Percentiles rank a stretch among this genome's conserved stretches.
Evolutionary conservation across 2,888 invertebrate genomes (phyloP).

Genomic region (Mellilla xanthometata): DNA sequence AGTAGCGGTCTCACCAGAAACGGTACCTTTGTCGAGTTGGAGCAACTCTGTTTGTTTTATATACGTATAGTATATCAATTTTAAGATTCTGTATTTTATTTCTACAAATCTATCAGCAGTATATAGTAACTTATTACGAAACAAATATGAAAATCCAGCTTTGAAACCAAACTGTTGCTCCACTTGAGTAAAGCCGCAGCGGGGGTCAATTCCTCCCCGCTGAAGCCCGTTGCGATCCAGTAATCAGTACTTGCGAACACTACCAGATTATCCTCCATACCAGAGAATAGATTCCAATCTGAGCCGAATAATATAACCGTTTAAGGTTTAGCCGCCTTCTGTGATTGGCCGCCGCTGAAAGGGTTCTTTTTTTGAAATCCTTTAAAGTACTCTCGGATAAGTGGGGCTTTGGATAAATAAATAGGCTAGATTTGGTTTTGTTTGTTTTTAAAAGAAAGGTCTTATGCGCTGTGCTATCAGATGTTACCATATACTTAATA

Average conservation of each 20-base stretch:
- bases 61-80: no score
- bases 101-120: no score
- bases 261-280: constrained; percentile 22
- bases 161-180: no score
- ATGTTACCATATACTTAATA: no score
- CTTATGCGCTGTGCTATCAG: no score
- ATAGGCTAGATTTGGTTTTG: background rate
- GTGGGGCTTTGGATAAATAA: constrained; percentile 3
- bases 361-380: constrained; percentile 14
- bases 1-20: no score
- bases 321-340: constrained; percentile 15
- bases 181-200: constrained; percentile 8
- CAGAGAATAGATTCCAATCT: constrained; percentile 25
- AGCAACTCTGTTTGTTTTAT: no score
- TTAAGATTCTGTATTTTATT: no score
- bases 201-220: constrained; percentile 18
- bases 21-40: no score
- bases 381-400: constrained; percentile 8
- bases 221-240: constrained; percentile 36
- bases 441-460: no score
- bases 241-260: constrained; percentile 49
- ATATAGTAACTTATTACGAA: no score
- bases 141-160: no score
- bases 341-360: constrained; percentile 17
- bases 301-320: constrained; percentile 24